Conservation (phyloP, 2,797 vertebrate genomes). For the Phoebastria nigripes region DNA sequence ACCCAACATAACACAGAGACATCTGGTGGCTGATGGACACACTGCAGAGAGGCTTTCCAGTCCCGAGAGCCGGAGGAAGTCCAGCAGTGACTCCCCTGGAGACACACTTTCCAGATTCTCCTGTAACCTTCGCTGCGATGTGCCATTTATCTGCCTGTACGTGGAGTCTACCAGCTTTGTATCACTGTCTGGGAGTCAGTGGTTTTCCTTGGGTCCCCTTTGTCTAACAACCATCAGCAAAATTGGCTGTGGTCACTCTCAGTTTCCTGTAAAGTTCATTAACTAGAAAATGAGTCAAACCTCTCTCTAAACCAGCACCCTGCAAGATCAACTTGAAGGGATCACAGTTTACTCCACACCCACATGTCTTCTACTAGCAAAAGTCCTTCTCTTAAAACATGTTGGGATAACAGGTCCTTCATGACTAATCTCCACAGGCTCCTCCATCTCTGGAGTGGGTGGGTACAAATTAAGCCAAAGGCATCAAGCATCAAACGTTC, state of each 20-base stretch:
- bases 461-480: not conserved
- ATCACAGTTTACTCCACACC: fast-evolving
- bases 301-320: not conserved
- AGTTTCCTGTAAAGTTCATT: not conserved
- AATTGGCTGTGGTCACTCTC: fast-evolving
- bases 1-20: not conserved
- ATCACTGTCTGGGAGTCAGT: fast-evolving
- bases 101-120: fast-evolving
- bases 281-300: not conserved
- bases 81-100: not conserved
- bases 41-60: not conserved
- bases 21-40: not conserved
- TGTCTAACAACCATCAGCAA: not conserved
- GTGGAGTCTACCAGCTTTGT: fast-evolving
- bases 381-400: not conserved
- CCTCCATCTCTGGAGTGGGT: not conserved
- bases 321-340: not conserved
- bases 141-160: not conserved
- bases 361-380: not conserved
- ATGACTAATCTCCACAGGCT: not conserved
- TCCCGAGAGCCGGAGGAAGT: fast-evolving
- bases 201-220: too few relatives aligned
- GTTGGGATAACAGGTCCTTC: not conserved
- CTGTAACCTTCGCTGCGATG: fast-evolving
- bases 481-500: not conserved